Conservation (phyloP, 2,888 invertebrate genomes). For the Ormyrus nitidulus region DNA sequence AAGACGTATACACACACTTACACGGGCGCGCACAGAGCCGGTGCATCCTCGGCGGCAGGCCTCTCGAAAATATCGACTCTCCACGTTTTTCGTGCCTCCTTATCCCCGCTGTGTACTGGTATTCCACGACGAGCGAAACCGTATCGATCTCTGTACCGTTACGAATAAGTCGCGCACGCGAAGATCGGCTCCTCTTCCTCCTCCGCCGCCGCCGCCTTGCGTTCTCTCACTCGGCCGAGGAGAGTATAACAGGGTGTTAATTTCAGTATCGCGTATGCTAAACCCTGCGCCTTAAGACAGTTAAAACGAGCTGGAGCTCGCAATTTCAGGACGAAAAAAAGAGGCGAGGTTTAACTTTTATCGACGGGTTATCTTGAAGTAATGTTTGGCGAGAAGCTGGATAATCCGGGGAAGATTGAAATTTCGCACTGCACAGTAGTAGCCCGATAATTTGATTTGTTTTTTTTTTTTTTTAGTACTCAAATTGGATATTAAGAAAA, state of each 20-base stretch:
- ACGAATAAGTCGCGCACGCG: constrained; percentile 53
- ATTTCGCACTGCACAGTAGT: background rate
- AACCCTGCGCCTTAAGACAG: constrained; percentile 51
- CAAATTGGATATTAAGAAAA: too few relatives aligned
- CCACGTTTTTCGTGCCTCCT: constrained; percentile 47
- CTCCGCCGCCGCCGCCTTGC: background rate
- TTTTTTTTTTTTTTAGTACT: too few relatives aligned
- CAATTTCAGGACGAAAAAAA: constrained; percentile 50
- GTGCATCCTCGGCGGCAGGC: background rate
- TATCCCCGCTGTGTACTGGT: constrained; percentile 9
- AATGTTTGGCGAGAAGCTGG: background rate
- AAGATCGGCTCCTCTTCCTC: constrained; percentile 36
- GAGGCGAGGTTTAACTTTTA: background rate
- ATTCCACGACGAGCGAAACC: constrained; percentile 36
- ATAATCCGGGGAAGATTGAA: background rate
- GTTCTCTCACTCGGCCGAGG: background rate
- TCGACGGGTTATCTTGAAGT: background rate
- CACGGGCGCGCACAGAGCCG: background rate
- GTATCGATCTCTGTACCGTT: constrained; percentile 54
- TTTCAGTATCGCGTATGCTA: constrained; percentile 60
- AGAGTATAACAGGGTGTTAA: constrained; percentile 57
- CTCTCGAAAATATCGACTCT: constrained; percentile 15
- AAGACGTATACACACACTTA: background rate
- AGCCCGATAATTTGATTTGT: too few relatives aligned
- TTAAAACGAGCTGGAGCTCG: constrained; percentile 40